A percentile compares a stretch with the other conserved stretches of the same genome.
phyloP scores from a whole-genome alignment of 2,113 vertebrate species.

The Chinchilla lanigera region DNA sequence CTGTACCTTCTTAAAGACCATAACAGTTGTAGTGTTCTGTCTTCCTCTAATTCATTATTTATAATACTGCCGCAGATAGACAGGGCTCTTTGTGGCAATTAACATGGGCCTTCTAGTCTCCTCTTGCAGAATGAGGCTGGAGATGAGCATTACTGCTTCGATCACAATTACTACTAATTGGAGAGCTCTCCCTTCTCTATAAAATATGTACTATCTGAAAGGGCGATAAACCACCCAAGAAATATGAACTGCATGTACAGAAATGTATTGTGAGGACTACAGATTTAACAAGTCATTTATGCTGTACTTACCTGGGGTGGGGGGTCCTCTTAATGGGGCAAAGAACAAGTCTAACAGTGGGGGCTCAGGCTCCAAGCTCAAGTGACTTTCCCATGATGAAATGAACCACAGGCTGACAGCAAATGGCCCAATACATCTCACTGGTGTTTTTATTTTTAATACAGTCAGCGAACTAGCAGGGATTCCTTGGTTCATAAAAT shows the following conservation, averaged over 20 bases:
- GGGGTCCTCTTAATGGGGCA: slow-evolving; percentile 48
- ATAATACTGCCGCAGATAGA: slow-evolving; percentile 72
- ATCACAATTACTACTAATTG: slow-evolving; percentile 83
- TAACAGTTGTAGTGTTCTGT: slow-evolving; percentile 43
- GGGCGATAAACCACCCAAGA: slow-evolving; percentile 71
- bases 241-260: slow-evolving; percentile 62
- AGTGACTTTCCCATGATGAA: slow-evolving; percentile 12
- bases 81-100: slow-evolving; percentile 83
- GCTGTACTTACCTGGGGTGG: slow-evolving; percentile 54
- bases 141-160: slow-evolving; percentile 72
- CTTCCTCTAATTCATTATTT: slow-evolving; percentile 82
- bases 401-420: neutral
- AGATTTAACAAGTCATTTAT: slow-evolving; percentile 79
- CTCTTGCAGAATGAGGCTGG: slow-evolving; percentile 68
- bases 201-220: slow-evolving; percentile 81
- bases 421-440: neutral
- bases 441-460: neutral
- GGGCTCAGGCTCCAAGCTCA: neutral
- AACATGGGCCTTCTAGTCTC: slow-evolving; percentile 77
- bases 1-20: slow-evolving; percentile 50
- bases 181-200: slow-evolving; percentile 74
- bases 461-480: neutral
- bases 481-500: neutral
- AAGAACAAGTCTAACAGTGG: neutral
- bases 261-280: slow-evolving; percentile 37